These are phyloP conservation scores for Galagoides demidoff DNA, from an alignment of 2,797 vertebrate species.

Conservation along the genomic window DNA sequence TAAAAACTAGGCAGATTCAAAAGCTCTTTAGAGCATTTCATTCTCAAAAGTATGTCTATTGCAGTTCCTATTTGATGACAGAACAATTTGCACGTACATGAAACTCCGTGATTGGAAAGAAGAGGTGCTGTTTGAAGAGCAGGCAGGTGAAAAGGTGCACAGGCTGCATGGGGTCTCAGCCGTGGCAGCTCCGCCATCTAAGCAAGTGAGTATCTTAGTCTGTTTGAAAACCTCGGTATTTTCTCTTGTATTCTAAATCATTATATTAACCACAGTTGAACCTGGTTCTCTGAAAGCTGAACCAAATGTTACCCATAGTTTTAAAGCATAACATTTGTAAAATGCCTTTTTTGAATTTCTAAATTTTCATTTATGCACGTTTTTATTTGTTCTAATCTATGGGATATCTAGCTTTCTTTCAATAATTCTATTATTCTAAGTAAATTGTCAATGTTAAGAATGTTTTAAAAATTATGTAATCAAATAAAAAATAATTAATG, in stretches of 20 bases:
- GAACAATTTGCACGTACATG: neutral
- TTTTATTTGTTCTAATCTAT: neutral
- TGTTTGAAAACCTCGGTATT: neutral
- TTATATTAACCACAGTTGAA: neutral
- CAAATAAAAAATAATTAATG: neutral
- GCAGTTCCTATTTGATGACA: neutral
- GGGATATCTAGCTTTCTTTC: too few species aligned
- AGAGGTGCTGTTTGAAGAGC: neutral
- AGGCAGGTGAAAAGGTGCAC: fast-evolving
- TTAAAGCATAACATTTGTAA: neutral
- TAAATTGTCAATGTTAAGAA: neutral
- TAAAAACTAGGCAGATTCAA: neutral
- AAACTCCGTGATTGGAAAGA: neutral
- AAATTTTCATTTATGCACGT: neutral
- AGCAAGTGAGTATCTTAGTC: neutral
- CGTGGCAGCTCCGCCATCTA: too few species aligned
- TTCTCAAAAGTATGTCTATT: neutral
- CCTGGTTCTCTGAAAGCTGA: neutral
- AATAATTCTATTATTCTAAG: neutral
- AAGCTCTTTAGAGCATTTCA: neutral
- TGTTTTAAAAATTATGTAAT: neutral
- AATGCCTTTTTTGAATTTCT: neutral
- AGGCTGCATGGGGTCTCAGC: neutral
- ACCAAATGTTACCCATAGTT: neutral
- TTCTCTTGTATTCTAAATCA: neutral